Conservation (phyloP, 2,888 invertebrate species). For the Sinelater perroti region DNA sequence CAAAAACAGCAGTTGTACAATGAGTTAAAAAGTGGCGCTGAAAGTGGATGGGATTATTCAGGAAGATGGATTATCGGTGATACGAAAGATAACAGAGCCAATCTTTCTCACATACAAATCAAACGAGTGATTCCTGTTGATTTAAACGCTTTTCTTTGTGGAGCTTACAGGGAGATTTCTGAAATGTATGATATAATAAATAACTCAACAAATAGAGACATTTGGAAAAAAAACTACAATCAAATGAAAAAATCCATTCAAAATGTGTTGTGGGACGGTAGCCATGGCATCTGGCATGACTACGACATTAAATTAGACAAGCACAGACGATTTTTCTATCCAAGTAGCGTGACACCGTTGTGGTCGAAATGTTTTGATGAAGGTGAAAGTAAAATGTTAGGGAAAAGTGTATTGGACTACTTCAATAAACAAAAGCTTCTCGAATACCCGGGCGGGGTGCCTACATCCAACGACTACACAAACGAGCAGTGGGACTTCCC, state of each 20-base stretch:
- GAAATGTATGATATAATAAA: constrained; percentile 67
- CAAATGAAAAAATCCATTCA: constrained; percentile 71
- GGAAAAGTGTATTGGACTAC: constrained; percentile 65
- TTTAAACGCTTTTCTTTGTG: constrained; percentile 79
- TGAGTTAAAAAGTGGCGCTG: constrained; percentile 80
- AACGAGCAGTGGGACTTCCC: constrained; percentile 85
- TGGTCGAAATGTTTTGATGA: constrained; percentile 66
- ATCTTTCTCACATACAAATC: constrained; percentile 72
- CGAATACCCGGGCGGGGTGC: constrained; percentile 72
- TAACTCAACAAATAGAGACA: constrained; percentile 60
- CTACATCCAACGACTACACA: constrained; percentile 70
- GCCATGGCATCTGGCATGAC: constrained; percentile 83
- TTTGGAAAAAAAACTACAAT: constrained; percentile 65
- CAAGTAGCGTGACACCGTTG: constrained; percentile 77
- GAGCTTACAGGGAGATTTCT: constrained; percentile 71
- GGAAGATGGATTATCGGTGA: constrained; percentile 77
- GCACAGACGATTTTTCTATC: constrained; percentile 73
- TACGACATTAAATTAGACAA: constrained; percentile 68
- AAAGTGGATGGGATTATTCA: constrained; percentile 91
- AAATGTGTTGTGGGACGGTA: constrained; percentile 77
- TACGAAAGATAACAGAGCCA: constrained; percentile 64
- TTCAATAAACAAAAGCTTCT: constrained; percentile 62
- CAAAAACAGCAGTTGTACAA: constrained; percentile 66
- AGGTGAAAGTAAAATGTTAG: constrained; percentile 53
- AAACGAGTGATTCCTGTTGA: constrained; percentile 82